These are phyloP conservation scores for Dendrocopos noguchii DNA, from an alignment of 2,113 vertebrate genomes.

Conservation along the genomic window DNA sequence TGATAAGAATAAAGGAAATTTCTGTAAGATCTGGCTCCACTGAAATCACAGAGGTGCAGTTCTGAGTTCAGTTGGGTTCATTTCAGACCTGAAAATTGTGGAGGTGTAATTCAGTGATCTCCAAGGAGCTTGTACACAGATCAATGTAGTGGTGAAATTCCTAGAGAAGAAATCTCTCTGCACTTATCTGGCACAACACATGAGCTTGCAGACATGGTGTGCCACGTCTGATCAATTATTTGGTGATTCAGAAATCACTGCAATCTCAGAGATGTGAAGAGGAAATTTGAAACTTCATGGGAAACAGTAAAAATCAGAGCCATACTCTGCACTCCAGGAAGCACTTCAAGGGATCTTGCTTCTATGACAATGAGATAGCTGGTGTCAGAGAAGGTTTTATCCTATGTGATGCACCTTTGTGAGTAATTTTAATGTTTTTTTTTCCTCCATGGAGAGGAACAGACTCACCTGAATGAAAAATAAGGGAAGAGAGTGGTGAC, in stretches of 20 bases:
- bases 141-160: accelerated
- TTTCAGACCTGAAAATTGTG: not conserved
- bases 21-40: not conserved
- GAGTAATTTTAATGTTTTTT: not conserved
- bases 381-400: not conserved
- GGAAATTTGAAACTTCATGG: not conserved
- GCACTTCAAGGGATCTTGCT: not conserved
- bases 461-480: not conserved
- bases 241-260: not conserved
- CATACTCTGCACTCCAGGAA: not conserved
- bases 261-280: not conserved
- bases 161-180: not conserved
- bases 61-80: not conserved
- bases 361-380: not conserved
- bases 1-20: not conserved
- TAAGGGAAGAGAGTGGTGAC: not conserved
- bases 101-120: not conserved
- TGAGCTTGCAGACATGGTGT: accelerated
- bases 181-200: not conserved
- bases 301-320: not conserved
- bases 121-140: not conserved
- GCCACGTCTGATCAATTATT: not conserved
- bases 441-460: not conserved
- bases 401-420: not conserved
- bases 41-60: not conserved